phyloP scores from a whole-genome alignment of 35 echinoderm and acorn worm genomes.

The Strongylocentrotus purpuratus region DNA sequence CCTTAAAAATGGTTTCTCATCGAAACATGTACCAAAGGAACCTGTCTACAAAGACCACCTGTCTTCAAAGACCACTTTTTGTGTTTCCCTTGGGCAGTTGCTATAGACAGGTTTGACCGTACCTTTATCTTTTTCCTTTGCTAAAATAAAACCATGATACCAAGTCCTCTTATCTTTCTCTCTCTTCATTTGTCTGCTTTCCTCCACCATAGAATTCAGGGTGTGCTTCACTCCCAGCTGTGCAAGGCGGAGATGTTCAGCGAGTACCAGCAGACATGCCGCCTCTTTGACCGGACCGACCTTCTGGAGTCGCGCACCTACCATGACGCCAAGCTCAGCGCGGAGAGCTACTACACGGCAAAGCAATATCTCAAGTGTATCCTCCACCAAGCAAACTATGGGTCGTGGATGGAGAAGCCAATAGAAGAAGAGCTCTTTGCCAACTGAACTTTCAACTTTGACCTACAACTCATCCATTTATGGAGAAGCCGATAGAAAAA shows the following conservation, averaged over 20 bases:
- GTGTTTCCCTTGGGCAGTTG: no score
- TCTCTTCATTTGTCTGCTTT: not conserved
- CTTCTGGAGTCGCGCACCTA: constrained; percentile 64
- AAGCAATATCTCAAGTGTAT: constrained; percentile 80
- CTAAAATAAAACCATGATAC: no score
- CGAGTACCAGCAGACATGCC: constrained; percentile 70
- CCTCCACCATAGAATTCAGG: constrained; percentile 68
- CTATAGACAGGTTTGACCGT: no score
- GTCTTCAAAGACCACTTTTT: no score
- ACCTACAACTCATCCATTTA: no score
- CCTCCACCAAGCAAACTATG: constrained; percentile 77
- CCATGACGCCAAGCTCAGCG: constrained; percentile 76
- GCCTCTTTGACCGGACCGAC: constrained; percentile 63
- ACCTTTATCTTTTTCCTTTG: no score
- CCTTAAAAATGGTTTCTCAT: no score
- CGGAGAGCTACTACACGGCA: constrained; percentile 62
- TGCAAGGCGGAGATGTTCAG: constrained; percentile 82
- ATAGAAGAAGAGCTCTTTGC: constrained; percentile 82
- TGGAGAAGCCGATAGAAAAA: no score
- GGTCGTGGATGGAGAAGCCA: constrained; percentile 93
- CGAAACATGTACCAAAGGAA: no score
- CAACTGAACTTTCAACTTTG: not conserved
- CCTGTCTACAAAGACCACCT: no score
- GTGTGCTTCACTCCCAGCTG: constrained; percentile 78
- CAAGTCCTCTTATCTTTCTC: no score